Conservation (phyloP, 2,888 invertebrate genomes). For the Herminia tarsipennalis region DNA sequence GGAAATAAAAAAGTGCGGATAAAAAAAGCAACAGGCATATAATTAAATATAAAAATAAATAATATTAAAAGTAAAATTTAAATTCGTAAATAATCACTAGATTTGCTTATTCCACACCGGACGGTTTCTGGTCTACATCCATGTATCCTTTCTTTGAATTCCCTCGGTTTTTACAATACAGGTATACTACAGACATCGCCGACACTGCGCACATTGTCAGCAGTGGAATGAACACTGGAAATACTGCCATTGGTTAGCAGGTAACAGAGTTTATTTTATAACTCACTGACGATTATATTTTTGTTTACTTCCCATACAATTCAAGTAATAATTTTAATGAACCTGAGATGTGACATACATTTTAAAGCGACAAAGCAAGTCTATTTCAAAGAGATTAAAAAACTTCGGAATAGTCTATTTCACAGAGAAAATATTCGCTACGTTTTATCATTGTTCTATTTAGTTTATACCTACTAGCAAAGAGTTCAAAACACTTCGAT, state of each 20-base stretch:
- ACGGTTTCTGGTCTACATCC: slow-evolving; percentile 72
- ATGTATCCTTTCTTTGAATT: slow-evolving; percentile 69
- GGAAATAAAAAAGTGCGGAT: not conserved
- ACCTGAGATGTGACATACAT: slow-evolving; percentile 1
- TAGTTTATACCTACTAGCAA: too few species aligned
- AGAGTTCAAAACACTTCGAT: too few species aligned
- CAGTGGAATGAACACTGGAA: slow-evolving; percentile 63
- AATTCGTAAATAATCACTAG: slow-evolving; percentile 21
- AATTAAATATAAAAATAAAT: slow-evolving; percentile 28
- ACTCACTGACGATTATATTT: not conserved
- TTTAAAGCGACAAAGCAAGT: not conserved
- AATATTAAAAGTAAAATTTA: too few species aligned
- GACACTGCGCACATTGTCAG: slow-evolving; percentile 73
- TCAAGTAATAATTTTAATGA: slow-evolving; percentile 22
- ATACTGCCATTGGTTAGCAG: too few species aligned
- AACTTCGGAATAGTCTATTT: too few species aligned
- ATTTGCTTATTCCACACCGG: slow-evolving; percentile 39
- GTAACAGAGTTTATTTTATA: too few species aligned
- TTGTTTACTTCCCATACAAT: slow-evolving; percentile 2
- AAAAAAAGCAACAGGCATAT: slow-evolving; percentile 18
- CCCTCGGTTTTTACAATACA: slow-evolving; percentile 68
- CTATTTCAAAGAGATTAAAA: too few species aligned
- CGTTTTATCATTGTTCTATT: too few species aligned
- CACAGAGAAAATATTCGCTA: too few species aligned
- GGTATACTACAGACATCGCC: slow-evolving; percentile 65